phyloP scores from a whole-genome alignment of 2,113 vertebrate species.

The Xenus cinereus region DNA sequence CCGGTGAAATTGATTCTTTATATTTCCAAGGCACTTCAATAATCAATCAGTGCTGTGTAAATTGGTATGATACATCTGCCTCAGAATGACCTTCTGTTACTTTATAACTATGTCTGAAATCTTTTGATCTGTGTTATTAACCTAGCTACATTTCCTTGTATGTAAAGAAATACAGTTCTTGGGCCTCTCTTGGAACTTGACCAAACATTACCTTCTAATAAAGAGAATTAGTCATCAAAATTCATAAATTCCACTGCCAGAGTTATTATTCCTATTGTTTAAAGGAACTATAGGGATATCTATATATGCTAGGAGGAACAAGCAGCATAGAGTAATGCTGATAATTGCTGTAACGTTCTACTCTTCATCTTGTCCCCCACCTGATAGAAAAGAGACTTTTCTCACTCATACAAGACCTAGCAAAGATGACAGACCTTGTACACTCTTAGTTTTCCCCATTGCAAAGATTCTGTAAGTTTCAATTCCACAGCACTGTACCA shows the following conservation, averaged over 20 bases:
- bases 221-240: background rate
- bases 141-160: background rate
- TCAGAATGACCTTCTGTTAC: background rate
- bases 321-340: background rate
- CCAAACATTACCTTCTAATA: background rate
- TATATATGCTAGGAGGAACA: background rate
- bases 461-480: background rate
- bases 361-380: background rate
- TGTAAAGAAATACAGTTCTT: background rate
- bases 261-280: background rate
- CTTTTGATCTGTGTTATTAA: background rate
- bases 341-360: background rate
- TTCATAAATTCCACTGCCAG: background rate
- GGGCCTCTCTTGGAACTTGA: background rate
- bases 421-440: background rate
- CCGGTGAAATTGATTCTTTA: background rate
- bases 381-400: background rate
- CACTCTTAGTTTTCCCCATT: background rate
- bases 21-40: background rate
- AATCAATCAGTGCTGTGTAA: background rate
- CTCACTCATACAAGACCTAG: background rate
- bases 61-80: background rate
- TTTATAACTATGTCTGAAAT: background rate
- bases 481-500: fast-evolving
- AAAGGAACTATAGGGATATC: background rate